phyloP scores from a whole-genome alignment of 2,797 vertebrate genomes.

The Chelon auratus region DNA sequence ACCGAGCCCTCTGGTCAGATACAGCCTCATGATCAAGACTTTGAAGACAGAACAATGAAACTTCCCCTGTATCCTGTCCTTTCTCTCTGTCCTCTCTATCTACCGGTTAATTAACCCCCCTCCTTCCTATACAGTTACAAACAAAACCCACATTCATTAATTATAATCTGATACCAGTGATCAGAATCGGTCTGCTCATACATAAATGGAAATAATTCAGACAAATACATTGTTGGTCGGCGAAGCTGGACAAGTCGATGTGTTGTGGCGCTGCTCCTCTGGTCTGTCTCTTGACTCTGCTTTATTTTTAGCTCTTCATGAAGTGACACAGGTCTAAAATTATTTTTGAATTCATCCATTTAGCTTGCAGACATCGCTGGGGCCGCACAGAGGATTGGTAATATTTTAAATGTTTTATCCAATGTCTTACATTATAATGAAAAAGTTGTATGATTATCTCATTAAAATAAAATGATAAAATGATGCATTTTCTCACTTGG shows the following conservation, averaged over 20 bases:
- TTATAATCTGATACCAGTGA: not conserved
- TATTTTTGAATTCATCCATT: constrained; percentile 28
- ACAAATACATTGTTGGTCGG: not conserved
- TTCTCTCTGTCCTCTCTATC: constrained; percentile 15
- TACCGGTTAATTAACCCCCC: constrained; percentile 20
- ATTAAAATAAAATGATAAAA: not conserved
- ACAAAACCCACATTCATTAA: not conserved
- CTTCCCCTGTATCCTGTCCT: constrained; percentile 21
- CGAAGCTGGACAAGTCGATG: constrained; percentile 9
- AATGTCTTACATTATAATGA: too few species aligned
- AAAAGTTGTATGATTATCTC: too few species aligned
- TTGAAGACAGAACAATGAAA: constrained; percentile 60
- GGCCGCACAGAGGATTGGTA: not conserved
- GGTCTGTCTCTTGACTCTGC: not conserved
- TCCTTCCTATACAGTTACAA: not conserved
- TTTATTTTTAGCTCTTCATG: constrained; percentile 37
- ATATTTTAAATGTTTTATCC: constrained; percentile 4
- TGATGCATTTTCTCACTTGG: too few species aligned
- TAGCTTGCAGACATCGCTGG: constrained; percentile 9
- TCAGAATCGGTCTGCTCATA: constrained; percentile 4
- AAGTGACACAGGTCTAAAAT: constrained; percentile 16
- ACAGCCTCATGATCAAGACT: constrained; percentile 53
- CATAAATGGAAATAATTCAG: not conserved
- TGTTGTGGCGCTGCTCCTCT: constrained; percentile 8
- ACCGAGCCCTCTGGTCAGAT: constrained; percentile 69